A percentile compares a stretch with the other conserved stretches of the same genome.
These are phyloP conservation scores for Peromyscus nudipes DNA, from an alignment of 2,797 vertebrate species.

Conservation along the genomic window DNA sequence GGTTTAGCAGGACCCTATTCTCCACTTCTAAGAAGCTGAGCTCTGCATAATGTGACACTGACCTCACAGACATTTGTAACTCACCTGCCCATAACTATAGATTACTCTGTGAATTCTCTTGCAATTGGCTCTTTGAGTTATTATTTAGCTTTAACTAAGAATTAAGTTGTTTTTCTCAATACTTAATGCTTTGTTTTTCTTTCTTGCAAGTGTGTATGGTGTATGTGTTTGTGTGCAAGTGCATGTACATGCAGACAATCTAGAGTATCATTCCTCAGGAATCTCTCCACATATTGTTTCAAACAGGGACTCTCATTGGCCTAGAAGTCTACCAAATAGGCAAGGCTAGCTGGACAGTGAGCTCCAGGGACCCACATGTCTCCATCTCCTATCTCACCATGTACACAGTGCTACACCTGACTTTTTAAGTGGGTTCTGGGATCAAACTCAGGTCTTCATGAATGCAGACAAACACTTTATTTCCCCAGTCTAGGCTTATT, in stretches of 20 bases:
- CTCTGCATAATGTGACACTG: background rate
- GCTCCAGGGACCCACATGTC: background rate
- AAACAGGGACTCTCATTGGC: background rate
- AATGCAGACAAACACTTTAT: background rate
- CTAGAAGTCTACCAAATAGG: background rate
- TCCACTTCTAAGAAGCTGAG: background rate
- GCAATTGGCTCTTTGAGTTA: background rate
- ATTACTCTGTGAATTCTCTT: background rate
- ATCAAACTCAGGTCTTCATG: background rate
- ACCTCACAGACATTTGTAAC: background rate
- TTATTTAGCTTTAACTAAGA: background rate
- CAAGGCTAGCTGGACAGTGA: background rate
- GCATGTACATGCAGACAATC: background rate
- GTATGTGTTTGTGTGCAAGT: too few species aligned
- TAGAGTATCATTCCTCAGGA: background rate
- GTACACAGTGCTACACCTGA: background rate
- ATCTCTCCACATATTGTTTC: background rate
- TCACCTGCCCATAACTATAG: background rate
- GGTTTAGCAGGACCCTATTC: background rate
- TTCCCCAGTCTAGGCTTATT: background rate
- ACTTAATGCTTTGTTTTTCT: background rate
- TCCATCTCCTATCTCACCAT: background rate
- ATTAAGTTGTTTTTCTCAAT: background rate
- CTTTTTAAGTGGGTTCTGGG: background rate
- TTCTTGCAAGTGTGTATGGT: too few species aligned